Evolutionary conservation across 2,888 invertebrate species (phyloP).

Genomic region (Drosophila mulleri): DNA sequence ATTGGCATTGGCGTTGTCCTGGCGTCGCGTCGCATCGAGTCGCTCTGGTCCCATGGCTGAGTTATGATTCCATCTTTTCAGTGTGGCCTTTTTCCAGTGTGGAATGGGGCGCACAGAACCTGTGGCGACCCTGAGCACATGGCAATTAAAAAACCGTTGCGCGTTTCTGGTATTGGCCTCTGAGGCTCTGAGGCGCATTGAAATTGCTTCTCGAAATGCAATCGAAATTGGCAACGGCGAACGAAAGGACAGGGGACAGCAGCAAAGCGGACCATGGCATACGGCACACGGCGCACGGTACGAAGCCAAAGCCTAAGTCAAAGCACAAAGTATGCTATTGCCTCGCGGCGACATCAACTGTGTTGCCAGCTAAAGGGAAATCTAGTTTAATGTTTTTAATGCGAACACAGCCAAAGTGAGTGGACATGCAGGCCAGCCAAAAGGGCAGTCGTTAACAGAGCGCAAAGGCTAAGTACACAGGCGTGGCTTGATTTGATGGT

Average conservation of each 20-base stretch:
- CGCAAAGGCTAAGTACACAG: background rate
- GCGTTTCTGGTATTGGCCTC: constrained; percentile 62
- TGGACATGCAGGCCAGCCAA: constrained; percentile 21
- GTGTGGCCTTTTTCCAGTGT: background rate
- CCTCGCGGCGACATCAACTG: constrained; percentile 56
- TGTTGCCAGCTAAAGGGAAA: constrained; percentile 73
- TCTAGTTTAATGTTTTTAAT: constrained; percentile 80
- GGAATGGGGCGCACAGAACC: constrained; percentile 25
- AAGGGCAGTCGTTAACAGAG: constrained; percentile 4
- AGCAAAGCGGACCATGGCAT: background rate
- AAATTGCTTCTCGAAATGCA: constrained; percentile 76
- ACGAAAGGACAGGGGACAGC: background rate
- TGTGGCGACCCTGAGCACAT: constrained; percentile 60
- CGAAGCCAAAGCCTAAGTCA: constrained; percentile 36
- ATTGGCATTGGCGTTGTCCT: constrained; percentile 68
- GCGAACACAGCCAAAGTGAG: constrained; percentile 68
- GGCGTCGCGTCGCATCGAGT: constrained; percentile 29
- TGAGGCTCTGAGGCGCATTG: constrained; percentile 72
- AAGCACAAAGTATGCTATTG: constrained; percentile 68
- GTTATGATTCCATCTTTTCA: constrained; percentile 64
- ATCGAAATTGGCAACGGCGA: constrained; percentile 67
- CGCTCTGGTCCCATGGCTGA: constrained; percentile 52
- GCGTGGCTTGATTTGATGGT: background rate
- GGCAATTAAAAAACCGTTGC: constrained; percentile 78
- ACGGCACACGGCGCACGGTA: constrained; percentile 5